Percentiles rank a stretch among this genome's conserved stretches.
Conservation (phyloP, 2,888 invertebrate genomes). For the Chrysina gloriosa region DNA sequence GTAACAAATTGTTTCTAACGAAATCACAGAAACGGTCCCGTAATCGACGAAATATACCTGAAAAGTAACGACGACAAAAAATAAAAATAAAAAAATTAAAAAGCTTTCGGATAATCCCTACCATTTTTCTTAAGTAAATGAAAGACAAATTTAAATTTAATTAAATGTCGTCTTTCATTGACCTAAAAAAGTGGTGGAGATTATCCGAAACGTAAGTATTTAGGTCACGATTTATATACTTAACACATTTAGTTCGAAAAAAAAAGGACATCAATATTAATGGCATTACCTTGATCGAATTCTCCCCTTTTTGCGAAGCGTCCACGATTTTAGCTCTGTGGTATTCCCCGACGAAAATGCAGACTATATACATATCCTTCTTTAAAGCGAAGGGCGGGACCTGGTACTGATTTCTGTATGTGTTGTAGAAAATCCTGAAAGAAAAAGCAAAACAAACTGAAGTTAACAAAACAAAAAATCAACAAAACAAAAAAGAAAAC, state of each 20-base stretch:
- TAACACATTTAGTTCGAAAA: too few relatives aligned
- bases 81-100: background rate
- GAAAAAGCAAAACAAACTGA: background rate
- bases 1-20: slow-evolving; percentile 57
- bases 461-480: background rate
- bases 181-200: too few relatives aligned
- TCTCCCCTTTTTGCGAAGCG: slow-evolving; percentile 16
- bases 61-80: background rate
- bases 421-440: slow-evolving; percentile 36
- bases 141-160: too few relatives aligned
- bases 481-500: too few relatives aligned
- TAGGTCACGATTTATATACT: too few relatives aligned
- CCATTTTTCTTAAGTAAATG: too few relatives aligned
- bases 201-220: too few relatives aligned
- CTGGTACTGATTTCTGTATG: slow-evolving; percentile 40
- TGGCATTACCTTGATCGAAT: slow-evolving; percentile 24
- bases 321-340: slow-evolving; percentile 62
- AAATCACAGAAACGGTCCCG: slow-evolving; percentile 67
- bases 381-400: slow-evolving; percentile 51
- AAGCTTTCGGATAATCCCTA: too few relatives aligned
- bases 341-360: slow-evolving; percentile 66
- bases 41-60: slow-evolving; percentile 72
- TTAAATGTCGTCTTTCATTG: too few relatives aligned
- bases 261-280: too few relatives aligned
- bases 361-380: slow-evolving; percentile 66